A percentile compares a stretch with the other conserved stretches of the same genome.
Evolutionary conservation across 2,888 invertebrate species (phyloP).

Genomic region (Meteorus colon): DNA sequence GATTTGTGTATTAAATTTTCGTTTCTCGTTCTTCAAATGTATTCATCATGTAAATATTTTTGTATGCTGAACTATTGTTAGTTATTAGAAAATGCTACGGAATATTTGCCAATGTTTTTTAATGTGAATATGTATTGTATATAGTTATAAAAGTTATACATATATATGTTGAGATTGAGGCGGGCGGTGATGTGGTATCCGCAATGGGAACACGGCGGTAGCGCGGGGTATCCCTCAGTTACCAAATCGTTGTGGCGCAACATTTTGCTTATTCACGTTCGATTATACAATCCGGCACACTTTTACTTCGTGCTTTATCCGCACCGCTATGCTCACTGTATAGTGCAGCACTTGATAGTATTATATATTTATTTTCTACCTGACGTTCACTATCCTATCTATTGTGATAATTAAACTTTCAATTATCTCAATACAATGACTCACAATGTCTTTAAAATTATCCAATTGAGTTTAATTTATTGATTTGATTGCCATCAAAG

Average conservation of each 20-base stretch:
- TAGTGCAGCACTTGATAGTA: constrained; percentile 44
- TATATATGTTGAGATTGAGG: constrained; percentile 28
- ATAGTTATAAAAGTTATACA: background rate
- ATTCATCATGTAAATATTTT: background rate
- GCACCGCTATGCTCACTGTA: constrained; percentile 52
- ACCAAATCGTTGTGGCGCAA: constrained; percentile 73
- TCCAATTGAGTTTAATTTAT: background rate
- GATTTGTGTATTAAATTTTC: background rate
- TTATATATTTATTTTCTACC: background rate
- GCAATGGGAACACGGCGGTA: constrained; percentile 65
- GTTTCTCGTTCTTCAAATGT: background rate
- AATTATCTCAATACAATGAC: background rate
- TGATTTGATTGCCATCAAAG: background rate
- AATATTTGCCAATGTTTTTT: background rate
- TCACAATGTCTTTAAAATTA: background rate
- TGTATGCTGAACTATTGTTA: background rate
- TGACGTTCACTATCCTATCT: constrained; percentile 10
- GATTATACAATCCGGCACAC: constrained; percentile 74
- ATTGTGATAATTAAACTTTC: constrained; percentile 6
- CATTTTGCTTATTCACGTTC: constrained; percentile 73
- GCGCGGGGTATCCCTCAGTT: constrained; percentile 58
- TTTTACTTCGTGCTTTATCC: constrained; percentile 65
- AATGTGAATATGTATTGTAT: background rate
- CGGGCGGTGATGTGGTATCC: constrained; percentile 50
- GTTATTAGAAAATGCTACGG: background rate